These are phyloP conservation scores for Halcyon badia DNA, from an alignment of 2,797 vertebrate genomes.

Conservation along the genomic window DNA sequence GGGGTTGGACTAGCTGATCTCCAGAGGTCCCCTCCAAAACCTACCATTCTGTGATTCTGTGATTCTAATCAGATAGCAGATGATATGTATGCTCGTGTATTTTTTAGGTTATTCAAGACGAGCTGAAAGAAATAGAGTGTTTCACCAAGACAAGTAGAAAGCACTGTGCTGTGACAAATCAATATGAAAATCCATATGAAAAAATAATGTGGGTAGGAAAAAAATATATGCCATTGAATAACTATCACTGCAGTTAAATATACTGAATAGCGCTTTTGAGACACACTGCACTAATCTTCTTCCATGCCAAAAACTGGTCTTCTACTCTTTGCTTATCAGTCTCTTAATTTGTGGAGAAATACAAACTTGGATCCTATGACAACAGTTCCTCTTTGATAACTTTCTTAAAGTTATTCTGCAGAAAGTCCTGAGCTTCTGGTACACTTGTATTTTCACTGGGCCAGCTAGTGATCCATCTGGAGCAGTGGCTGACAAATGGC, in stretches of 20 bases:
- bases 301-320: neutral
- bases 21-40: too few relatives aligned
- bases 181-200: neutral
- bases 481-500: slow-evolving; percentile 12
- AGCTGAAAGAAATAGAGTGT: neutral
- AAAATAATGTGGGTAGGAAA: neutral
- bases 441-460: neutral
- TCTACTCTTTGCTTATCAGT: neutral
- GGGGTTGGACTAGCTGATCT: too few relatives aligned
- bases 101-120: neutral
- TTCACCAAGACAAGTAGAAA: neutral
- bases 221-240: neutral
- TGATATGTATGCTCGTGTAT: neutral
- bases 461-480: neutral
- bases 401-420: neutral
- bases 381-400: neutral
- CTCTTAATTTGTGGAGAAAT: slow-evolving; percentile 17
- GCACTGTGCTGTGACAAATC: neutral
- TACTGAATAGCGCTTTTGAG: neutral
- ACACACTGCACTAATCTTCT: neutral
- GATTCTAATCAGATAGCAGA: neutral
- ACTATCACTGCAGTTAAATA: neutral
- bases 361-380: neutral
- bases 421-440: neutral
- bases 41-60: too few relatives aligned